phyloP scores from a whole-genome alignment of 2,888 invertebrate genomes.

The Harmothoe impar region DNA sequence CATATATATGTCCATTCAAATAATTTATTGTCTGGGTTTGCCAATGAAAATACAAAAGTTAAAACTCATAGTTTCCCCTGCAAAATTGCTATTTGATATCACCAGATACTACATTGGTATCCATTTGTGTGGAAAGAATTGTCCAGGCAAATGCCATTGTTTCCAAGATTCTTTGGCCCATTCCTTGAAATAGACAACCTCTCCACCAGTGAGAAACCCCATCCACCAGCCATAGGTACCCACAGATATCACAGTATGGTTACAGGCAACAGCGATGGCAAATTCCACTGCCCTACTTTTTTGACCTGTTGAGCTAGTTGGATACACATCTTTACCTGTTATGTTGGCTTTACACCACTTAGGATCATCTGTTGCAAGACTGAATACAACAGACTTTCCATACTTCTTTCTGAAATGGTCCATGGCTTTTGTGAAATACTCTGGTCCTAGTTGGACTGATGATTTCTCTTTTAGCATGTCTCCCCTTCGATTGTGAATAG shows the following conservation, averaged over 20 bases:
- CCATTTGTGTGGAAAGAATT: not conserved
- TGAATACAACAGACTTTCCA: not conserved
- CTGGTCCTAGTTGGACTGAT: not conserved
- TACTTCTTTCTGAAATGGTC: not conserved
- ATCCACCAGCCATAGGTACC: slow-evolving; percentile 16
- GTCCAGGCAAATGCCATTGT: not conserved
- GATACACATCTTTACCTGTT: not conserved
- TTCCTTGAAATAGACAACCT: not conserved
- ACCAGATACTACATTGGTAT: not conserved
- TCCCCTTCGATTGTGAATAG: not conserved
- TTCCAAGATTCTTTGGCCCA: not conserved
- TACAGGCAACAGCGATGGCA: not conserved
- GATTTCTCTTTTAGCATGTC: not conserved
- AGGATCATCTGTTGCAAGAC: not conserved
- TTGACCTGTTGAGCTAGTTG: not conserved
- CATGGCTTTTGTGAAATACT: not conserved
- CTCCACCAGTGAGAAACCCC: not conserved
- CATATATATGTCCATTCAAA: no score
- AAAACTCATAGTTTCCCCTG: no score
- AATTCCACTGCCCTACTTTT: not conserved
- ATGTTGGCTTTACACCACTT: not conserved
- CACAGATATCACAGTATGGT: not conserved
- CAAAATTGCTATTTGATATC: not conserved
- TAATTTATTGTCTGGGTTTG: no score
- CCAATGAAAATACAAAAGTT: no score